phyloP scores from a whole-genome alignment of 37 sponge, comb jelly and placozoan species.

The Chondrilla cf. caribensis region DNA sequence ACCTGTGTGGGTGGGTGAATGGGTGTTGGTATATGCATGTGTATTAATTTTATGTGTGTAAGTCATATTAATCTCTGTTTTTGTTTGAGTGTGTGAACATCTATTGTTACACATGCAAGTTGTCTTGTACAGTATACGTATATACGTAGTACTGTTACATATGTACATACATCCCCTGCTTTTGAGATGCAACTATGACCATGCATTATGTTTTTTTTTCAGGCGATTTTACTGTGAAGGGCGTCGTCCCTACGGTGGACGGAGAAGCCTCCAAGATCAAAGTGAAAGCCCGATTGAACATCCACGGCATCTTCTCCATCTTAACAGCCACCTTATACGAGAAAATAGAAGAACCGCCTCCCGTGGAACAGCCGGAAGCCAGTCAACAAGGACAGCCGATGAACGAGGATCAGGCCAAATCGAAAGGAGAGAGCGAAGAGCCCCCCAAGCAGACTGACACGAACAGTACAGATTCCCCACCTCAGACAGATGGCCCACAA shows the following conservation, averaged over 20 bases:
- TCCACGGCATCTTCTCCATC: slow-evolving; percentile 82
- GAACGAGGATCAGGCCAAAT: background rate
- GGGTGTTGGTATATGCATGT: no score
- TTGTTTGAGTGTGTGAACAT: no score
- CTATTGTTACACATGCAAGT: no score
- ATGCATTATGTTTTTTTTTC: background rate
- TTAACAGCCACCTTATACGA: slow-evolving; percentile 71
- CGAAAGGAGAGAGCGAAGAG: no score
- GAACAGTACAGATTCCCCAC: background rate
- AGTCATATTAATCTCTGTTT: no score
- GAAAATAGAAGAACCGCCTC: slow-evolving; percentile 34
- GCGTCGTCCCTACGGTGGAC: slow-evolving; percentile 75
- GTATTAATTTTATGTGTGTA: no score
- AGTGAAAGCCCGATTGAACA: slow-evolving; percentile 88
- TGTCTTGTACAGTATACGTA: no score
- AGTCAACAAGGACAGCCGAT: background rate
- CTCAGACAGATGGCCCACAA: background rate
- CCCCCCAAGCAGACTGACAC: background rate
- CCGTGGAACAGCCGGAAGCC: background rate
- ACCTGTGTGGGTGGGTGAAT: no score
- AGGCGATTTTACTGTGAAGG: slow-evolving; percentile 75
- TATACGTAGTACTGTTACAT: no score
- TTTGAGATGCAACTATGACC: no score
- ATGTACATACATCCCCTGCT: no score
- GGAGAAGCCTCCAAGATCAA: slow-evolving; percentile 88